phyloP scores from a whole-genome alignment of 2,113 vertebrate genomes.

The Cichladusa arquata region DNA sequence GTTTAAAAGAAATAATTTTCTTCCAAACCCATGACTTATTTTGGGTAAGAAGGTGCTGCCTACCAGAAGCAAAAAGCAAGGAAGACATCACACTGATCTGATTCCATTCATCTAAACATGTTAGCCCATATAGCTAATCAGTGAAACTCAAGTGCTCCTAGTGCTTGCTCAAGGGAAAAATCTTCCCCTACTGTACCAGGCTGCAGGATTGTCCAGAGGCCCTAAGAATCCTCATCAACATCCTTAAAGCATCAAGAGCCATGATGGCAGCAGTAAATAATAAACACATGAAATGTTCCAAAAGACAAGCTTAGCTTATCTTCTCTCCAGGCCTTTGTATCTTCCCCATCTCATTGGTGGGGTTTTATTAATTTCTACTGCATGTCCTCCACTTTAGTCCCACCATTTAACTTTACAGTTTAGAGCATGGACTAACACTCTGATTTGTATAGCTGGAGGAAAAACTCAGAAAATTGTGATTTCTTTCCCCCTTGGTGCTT shows the following conservation, averaged over 20 bases:
- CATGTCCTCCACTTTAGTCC: neutral
- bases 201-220: neutral
- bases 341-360: neutral
- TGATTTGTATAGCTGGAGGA: rapidly evolving
- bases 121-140: neutral
- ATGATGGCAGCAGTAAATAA: neutral
- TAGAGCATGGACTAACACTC: neutral
- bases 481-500: neutral
- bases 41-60: neutral
- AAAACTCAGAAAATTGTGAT: neutral
- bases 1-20: neutral
- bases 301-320: neutral
- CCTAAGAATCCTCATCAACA: neutral
- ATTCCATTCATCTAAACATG: neutral
- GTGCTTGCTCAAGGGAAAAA: neutral
- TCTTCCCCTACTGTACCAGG: neutral
- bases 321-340: neutral
- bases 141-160: neutral
- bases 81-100: neutral
- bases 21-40: neutral
- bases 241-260: neutral
- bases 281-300: neutral
- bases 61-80: neutral
- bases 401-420: neutral
- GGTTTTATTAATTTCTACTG: neutral